Conservation (phyloP, 2,888 invertebrate species). For the Philereme transversata region DNA sequence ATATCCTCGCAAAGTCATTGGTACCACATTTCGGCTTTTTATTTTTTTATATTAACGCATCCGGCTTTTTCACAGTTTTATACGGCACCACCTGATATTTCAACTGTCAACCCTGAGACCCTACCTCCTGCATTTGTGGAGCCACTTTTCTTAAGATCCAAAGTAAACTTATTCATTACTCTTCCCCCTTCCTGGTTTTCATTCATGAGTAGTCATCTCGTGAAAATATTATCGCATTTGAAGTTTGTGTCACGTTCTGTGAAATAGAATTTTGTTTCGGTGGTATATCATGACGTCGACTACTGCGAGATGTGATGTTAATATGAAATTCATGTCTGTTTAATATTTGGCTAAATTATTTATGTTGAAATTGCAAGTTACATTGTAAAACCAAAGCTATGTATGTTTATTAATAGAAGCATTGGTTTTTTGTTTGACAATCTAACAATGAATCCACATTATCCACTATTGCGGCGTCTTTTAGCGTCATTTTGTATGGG, state of each 20-base stretch:
- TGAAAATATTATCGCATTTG: constrained; percentile 26
- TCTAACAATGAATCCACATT: too few species aligned
- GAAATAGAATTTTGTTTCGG: constrained; percentile 1
- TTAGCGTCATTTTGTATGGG: too few species aligned
- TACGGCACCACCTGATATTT: constrained; percentile 2
- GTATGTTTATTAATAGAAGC: too few species aligned
- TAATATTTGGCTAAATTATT: too few species aligned
- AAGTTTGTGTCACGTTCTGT: constrained; percentile 19
- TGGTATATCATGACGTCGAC: not conserved
- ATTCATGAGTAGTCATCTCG: constrained; percentile 26
- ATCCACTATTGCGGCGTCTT: too few species aligned
- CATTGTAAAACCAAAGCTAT: too few species aligned
- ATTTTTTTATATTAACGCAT: not conserved
- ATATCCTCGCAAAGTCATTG: too few species aligned
- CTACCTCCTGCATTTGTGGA: constrained; percentile 38
- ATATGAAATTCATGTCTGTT: too few species aligned
- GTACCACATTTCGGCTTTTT: not conserved
- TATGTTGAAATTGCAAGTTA: too few species aligned
- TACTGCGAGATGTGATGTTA: too few species aligned
- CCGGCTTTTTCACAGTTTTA: constrained; percentile 1
- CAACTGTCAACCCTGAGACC: constrained; percentile 17
- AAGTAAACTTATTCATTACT: constrained; percentile 56
- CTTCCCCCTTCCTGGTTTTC: constrained; percentile 38
- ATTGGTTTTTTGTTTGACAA: too few species aligned
- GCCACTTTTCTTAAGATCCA: constrained; percentile 50